Evolutionary conservation across 2,888 invertebrate species (phyloP).

Genomic region (Diarsia dahlii): DNA sequence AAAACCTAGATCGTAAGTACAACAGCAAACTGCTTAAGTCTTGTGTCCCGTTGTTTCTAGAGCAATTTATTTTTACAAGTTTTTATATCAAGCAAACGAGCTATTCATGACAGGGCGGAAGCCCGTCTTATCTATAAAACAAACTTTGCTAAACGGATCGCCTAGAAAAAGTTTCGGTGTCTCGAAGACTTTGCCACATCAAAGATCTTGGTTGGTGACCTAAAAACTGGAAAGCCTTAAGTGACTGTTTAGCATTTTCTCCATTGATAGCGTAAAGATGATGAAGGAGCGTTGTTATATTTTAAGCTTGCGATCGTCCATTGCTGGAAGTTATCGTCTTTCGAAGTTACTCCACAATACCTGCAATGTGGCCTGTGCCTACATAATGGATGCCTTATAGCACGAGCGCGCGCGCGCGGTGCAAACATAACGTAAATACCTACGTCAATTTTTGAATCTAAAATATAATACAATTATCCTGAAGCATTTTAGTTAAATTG

Average conservation of each 20-base stretch:
- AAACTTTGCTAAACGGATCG: constrained; percentile 60
- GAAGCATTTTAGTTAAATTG: too few species aligned
- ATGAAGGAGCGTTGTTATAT: not conserved
- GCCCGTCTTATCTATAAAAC: constrained; percentile 57
- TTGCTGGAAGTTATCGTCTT: not conserved
- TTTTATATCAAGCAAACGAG: constrained; percentile 61
- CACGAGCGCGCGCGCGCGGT: too few species aligned
- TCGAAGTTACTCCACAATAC: too few species aligned
- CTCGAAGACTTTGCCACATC: constrained; percentile 47
- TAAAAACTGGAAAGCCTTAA: constrained; percentile 30
- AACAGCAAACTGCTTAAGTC: constrained; percentile 40
- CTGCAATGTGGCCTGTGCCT: not conserved
- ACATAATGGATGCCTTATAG: too few species aligned
- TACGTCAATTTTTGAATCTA: too few species aligned
- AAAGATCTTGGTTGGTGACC: constrained; percentile 51
- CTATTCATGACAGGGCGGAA: constrained; percentile 57
- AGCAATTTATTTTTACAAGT: constrained; percentile 57
- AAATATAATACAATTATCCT: too few species aligned
- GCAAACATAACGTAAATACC: too few species aligned
- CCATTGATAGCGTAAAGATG: constrained; percentile 17
- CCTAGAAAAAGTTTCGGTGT: constrained; percentile 55
- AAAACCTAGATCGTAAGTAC: constrained; percentile 33
- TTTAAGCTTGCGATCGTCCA: not conserved
- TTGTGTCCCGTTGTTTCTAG: constrained; percentile 51
- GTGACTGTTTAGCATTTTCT: constrained; percentile 38